These are phyloP conservation scores for Galerucella nymphaeae DNA, from an alignment of 2,888 invertebrate species.

Conservation along the genomic window DNA sequence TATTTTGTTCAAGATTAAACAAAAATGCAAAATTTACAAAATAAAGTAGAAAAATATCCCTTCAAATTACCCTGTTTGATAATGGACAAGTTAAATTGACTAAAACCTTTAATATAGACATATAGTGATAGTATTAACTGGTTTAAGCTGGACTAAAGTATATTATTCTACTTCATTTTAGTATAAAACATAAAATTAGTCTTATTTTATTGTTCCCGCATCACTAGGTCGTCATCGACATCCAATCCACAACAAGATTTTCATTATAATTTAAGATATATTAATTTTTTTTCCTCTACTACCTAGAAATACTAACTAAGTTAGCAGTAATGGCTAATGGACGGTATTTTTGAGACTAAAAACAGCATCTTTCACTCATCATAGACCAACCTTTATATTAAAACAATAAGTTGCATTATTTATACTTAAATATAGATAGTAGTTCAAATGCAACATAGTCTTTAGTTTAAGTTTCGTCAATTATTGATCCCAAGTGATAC, in stretches of 20 bases:
- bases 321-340: slow-evolving; percentile 61
- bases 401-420: not conserved
- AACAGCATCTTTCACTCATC: slow-evolving; percentile 39
- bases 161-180: slow-evolving; percentile 8
- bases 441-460: not conserved
- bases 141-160: not conserved
- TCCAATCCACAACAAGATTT: slow-evolving; percentile 15
- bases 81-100: not conserved
- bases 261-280: slow-evolving; percentile 34
- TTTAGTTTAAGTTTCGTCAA: no score
- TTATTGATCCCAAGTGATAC: no score
- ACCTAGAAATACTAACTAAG: slow-evolving; percentile 55
- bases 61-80: not conserved
- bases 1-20: not conserved
- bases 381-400: not conserved
- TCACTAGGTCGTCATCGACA: slow-evolving; percentile 13
- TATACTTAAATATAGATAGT: not conserved
- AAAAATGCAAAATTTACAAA: not conserved
- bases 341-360: slow-evolving; percentile 62
- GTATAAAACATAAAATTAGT: not conserved
- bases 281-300: slow-evolving; percentile 51
- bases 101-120: no score
- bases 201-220: slow-evolving; percentile 13
- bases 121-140: not conserved
- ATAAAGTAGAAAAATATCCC: slow-evolving; percentile 8